Conservation (phyloP, 2,113 vertebrate genomes). For the Platichthys flesus region DNA sequence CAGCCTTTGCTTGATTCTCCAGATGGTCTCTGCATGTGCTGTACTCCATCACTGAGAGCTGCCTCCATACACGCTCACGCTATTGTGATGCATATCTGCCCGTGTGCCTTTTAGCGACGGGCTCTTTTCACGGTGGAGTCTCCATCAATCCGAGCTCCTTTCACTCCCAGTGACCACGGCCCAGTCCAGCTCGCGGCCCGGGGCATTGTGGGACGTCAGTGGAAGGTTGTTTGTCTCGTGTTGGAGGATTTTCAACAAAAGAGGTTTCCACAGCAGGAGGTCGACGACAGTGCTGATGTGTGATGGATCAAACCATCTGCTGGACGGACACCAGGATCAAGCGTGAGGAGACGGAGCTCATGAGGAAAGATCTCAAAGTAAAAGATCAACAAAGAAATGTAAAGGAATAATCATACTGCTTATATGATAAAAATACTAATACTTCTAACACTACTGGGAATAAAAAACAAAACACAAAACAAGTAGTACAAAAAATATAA, state of each 20-base stretch:
- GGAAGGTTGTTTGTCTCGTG: constrained; percentile 71
- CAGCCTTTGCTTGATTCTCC: constrained; percentile 50
- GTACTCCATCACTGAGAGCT: constrained; percentile 59
- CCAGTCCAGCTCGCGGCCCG: constrained; percentile 14
- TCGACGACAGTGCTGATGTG: constrained; percentile 29
- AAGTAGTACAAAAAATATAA: too few species aligned
- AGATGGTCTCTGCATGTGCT: constrained; percentile 75
- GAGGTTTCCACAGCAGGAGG: constrained; percentile 21
- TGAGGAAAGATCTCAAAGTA: not conserved
- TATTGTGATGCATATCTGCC: constrained; percentile 72
- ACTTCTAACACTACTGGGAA: too few species aligned
- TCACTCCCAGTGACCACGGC: constrained; percentile 53
- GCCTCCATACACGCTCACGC: constrained; percentile 51
- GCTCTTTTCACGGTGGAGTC: constrained; percentile 61
- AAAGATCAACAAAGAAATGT: constrained; percentile 7
- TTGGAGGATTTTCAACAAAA: constrained; percentile 48
- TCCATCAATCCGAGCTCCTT: constrained; percentile 70
- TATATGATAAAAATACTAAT: too few species aligned
- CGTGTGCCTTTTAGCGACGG: constrained; percentile 57
- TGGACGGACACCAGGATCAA: constrained; percentile 45
- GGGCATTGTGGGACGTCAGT: constrained; percentile 52
- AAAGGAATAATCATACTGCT: too few species aligned
- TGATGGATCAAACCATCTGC: constrained; percentile 79
- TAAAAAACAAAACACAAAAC: too few species aligned
- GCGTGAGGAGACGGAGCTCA: constrained; percentile 18